These are phyloP conservation scores for Sciurus carolinensis DNA, from an alignment of 2,797 vertebrate genomes.

Conservation along the genomic window DNA sequence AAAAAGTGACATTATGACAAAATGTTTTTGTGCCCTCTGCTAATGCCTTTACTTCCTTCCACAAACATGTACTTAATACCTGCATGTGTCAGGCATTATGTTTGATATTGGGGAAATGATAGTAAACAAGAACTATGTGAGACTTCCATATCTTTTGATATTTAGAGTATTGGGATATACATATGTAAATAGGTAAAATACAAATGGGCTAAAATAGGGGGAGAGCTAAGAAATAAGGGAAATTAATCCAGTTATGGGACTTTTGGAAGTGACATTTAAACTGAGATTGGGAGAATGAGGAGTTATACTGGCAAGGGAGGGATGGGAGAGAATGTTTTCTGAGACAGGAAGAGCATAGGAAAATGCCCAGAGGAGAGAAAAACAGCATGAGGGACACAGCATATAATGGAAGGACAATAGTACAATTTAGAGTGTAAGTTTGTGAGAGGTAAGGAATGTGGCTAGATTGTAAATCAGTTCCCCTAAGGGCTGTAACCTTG, in stretches of 20 bases:
- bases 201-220: not conserved
- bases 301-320: not conserved
- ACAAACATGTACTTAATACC: conserved; percentile 27
- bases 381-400: conserved; percentile 1
- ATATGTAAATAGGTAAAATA: not conserved
- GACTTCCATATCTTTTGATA: not conserved
- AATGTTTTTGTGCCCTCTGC: not conserved
- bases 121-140: not conserved
- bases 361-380: conserved; percentile 52
- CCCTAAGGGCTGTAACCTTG: conserved; percentile 25
- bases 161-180: conserved; percentile 1
- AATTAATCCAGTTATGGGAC: not conserved
- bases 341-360: not conserved
- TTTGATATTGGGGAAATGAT: not conserved
- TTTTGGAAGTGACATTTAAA: conserved; percentile 56
- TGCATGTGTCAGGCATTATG: not conserved
- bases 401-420: conserved; percentile 27
- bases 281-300: not conserved
- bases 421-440: conserved; percentile 55
- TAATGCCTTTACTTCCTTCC: not conserved
- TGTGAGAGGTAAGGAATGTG: not conserved
- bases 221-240: not conserved
- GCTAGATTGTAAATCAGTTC: conserved; percentile 55
- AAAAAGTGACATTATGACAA: not conserved
- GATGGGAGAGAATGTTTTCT: conserved; percentile 39